Percentiles rank a stretch among this genome's conserved stretches.
Evolutionary conservation across 1,140 invertebrate genomes (phyloP).

Genomic region (Mamestra configurata): DNA sequence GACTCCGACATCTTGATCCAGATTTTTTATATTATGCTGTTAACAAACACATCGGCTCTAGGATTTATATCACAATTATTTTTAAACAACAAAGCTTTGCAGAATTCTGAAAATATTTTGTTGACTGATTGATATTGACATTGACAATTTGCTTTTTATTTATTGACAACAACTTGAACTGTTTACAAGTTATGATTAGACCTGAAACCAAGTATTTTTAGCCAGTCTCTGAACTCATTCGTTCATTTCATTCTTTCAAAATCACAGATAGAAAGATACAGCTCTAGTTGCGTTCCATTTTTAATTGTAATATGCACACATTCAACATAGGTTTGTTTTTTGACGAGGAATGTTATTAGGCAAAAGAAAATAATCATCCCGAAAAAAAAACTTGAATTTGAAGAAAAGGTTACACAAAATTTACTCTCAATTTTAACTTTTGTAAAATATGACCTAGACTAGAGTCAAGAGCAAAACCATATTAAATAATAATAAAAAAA

Average conservation of each 20-base stretch:
- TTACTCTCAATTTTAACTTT: too few species aligned
- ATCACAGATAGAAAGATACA: neutral
- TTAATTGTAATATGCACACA: neutral
- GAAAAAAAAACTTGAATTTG: too few species aligned
- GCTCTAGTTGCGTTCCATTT: constrained; percentile 5
- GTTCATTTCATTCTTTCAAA: constrained; percentile 7
- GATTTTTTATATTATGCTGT: neutral
- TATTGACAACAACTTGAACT: too few species aligned
- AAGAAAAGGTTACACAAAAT: too few species aligned
- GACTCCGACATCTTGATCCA: constrained; percentile 74
- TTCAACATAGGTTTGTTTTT: neutral
- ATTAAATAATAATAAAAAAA: too few species aligned
- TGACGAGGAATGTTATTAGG: neutral
- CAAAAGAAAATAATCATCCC: neutral
- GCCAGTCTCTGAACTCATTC: neutral
- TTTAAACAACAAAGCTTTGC: too few species aligned
- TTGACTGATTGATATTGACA: too few species aligned
- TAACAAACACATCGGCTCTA: constrained; percentile 7
- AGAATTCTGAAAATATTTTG: too few species aligned
- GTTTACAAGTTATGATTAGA: neutral
- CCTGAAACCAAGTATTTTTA: neutral
- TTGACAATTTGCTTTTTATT: too few species aligned
- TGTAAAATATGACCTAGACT: too few species aligned
- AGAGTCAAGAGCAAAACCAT: too few species aligned
- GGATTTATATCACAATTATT: neutral